These are phyloP conservation scores for Melopsittacus undulatus DNA, from an alignment of 2,797 vertebrate species.

Conservation along the genomic window DNA sequence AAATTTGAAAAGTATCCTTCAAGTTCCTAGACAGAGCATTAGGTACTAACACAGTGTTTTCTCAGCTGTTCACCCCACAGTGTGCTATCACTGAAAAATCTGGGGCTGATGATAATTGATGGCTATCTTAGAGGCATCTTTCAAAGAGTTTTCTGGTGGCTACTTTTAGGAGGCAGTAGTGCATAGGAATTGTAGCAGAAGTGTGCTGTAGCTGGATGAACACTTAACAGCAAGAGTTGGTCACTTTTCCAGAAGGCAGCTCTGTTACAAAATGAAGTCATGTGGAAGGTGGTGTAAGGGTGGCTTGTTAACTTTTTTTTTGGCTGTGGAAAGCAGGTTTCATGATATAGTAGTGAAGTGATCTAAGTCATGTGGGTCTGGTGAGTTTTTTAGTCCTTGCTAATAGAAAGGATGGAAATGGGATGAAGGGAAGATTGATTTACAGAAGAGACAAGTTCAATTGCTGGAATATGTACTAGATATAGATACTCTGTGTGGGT, in stretches of 20 bases:
- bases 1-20: neutral
- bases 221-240: neutral
- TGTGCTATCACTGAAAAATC: neutral
- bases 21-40: neutral
- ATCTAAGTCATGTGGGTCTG: neutral
- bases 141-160: neutral
- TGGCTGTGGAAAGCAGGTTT: neutral
- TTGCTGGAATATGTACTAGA: neutral
- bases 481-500: neutral
- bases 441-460: neutral
- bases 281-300: neutral
- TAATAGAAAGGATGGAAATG: neutral
- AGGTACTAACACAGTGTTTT: neutral
- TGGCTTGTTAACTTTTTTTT: neutral
- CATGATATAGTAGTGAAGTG: fast-evolving
- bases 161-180: neutral
- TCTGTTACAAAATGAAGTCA: neutral
- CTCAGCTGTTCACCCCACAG: neutral
- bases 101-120: neutral
- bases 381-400: neutral
- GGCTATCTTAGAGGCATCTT: neutral
- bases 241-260: neutral
- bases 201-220: neutral
- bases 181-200: neutral
- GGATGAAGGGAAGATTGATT: neutral